Evolutionary conservation across 2,113 vertebrate species (phyloP), one percentile per base, ranked within the genome.

Genomic region (Tympanuchus pallidicinctus): DNA sequence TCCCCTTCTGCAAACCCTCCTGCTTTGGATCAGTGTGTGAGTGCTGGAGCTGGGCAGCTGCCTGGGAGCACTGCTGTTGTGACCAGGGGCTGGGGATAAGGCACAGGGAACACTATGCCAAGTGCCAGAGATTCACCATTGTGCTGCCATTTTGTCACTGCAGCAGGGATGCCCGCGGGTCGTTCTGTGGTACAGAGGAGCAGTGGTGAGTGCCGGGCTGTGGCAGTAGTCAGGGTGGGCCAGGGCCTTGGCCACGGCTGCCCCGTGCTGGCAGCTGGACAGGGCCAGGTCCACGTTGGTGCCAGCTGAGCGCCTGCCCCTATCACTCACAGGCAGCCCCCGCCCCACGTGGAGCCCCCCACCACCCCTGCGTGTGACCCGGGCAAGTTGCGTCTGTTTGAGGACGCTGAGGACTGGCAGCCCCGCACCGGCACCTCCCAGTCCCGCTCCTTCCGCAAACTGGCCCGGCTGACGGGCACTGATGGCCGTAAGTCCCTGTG

Each of bases 391-490:
- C 97, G 98, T 94, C 98, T 99, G 97, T 98, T 99, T 25, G 97
- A 99, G 96, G 98, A 99, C 48, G 99, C 99, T 0, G 98, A 99
- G 97, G 99, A 98, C 97, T 99, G 99, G 99, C 98, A 98, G 97
- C 99, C 99, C 2, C 98, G 98, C 95, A 99, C 99, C 1, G 99
- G 99, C 98, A 99, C 98, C 87, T 98, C 98, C 88, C 99, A 99
- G 98, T 99, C 99, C 56, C 98, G 98, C 71, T 99, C 99, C 92
- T 99, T 99, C 97, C 98, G 98, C 91, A 99, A 99, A 96, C 98
- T 99, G 80, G 98, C 98, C 95, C 98, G 98, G 96, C 98, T 99
- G 95, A 99, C 98, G 43, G 99, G 99, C 98, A 99, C 99, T 71
- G 98, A 99, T 94, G 98, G 98, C 98, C 99, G 99, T 99, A 99